Evolutionary conservation across 2,113 vertebrate species (phyloP).

Genomic region (Tupaia tana): DNA sequence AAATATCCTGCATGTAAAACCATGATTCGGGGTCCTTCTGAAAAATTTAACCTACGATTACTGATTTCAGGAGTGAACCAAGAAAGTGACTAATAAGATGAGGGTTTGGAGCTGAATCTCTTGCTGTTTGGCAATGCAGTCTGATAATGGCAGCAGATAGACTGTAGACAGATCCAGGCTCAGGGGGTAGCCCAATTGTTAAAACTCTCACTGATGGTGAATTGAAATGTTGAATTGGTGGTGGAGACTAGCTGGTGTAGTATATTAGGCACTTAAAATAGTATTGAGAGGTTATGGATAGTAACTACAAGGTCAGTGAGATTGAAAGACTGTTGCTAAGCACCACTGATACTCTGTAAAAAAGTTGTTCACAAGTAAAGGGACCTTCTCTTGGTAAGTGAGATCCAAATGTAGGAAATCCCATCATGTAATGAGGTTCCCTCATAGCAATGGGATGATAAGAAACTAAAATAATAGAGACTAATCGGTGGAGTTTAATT

Average conservation of each 20-base stretch:
- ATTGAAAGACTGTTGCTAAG: not conserved
- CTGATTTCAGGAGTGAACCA: not conserved
- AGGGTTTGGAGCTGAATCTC: not conserved
- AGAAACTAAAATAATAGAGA: not conserved
- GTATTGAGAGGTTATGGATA: not conserved
- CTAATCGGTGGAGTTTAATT: not conserved
- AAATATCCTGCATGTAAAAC: not conserved
- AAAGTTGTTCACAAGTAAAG: not conserved
- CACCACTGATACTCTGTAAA: not conserved
- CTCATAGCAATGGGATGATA: not conserved
- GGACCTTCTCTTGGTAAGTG: not conserved
- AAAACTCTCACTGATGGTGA: constrained; percentile 11
- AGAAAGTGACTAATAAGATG: not conserved
- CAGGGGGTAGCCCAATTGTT: not conserved
- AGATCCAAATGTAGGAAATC: not conserved
- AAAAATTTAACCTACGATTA: not conserved
- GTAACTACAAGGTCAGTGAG: not conserved
- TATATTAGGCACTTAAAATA: not conserved
- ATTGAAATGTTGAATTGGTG: not conserved
- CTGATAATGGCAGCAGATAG: not conserved
- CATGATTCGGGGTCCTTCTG: not conserved
- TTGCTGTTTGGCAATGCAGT: not conserved
- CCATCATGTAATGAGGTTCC: not conserved
- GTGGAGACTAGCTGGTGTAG: not conserved
- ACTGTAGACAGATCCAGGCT: not conserved